These are phyloP conservation scores for Melanchra persicariae DNA, from an alignment of 2,888 invertebrate species.

Conservation along the genomic window DNA sequence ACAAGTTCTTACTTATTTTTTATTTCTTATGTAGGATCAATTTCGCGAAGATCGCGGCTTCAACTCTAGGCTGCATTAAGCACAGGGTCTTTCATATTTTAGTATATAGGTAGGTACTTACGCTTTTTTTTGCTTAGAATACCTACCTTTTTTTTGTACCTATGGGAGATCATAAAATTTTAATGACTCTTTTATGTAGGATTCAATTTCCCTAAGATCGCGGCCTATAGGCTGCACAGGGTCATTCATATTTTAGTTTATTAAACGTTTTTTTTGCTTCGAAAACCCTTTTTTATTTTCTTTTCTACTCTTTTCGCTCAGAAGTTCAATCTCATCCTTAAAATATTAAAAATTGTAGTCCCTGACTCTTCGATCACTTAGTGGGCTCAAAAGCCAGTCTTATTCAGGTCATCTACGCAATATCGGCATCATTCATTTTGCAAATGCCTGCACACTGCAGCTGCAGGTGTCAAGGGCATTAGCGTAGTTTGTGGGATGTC, in stretches of 20 bases:
- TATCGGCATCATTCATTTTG: constrained; percentile 5
- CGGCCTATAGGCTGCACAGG: no score
- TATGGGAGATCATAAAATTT: no score
- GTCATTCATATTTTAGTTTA: no score
- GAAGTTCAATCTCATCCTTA: not conserved
- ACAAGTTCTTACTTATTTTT: not conserved
- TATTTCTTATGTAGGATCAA: not conserved
- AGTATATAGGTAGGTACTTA: no score
- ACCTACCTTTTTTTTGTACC: no score
- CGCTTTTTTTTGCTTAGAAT: no score
- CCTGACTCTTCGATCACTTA: not conserved
- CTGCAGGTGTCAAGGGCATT: constrained; percentile 11
- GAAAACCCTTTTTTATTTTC: no score
- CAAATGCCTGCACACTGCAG: not conserved
- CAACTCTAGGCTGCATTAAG: not conserved
- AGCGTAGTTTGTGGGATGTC: constrained; percentile 19
- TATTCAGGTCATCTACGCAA: not conserved
- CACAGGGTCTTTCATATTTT: no score
- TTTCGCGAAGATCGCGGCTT: not conserved
- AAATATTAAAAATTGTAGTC: not conserved
- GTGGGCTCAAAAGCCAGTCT: no score
- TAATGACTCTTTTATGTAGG: no score
- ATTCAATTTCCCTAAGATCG: not conserved
- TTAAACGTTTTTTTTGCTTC: no score
- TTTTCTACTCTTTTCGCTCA: no score